These are phyloP conservation scores for Hypomecis punctinalis DNA, from an alignment of 2,888 invertebrate species.

Conservation along the genomic window DNA sequence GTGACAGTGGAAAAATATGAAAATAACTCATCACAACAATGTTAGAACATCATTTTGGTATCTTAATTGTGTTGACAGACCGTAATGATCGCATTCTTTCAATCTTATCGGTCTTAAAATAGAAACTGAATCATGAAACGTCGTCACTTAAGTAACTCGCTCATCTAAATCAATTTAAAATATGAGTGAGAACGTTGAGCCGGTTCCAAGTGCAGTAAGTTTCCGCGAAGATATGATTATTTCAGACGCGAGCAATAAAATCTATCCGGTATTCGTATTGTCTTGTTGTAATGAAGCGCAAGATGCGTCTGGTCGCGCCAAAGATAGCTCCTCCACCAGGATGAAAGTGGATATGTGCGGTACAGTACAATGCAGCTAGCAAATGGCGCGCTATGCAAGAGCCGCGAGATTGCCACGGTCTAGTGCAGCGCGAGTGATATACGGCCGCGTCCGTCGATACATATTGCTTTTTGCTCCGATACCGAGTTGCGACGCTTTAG, in stretches of 20 bases:
- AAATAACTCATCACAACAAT: constrained; percentile 5
- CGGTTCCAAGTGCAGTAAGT: constrained; percentile 21
- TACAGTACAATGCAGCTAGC: constrained; percentile 18
- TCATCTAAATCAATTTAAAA: background rate
- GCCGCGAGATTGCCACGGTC: constrained; percentile 43
- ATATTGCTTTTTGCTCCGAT: constrained; percentile 41
- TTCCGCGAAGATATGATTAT: constrained; percentile 22
- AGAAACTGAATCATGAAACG: background rate
- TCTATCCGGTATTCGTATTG: constrained; percentile 18
- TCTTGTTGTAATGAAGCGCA: constrained; percentile 31
- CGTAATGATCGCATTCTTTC: constrained; percentile 24
- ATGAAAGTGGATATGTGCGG: constrained; percentile 37
- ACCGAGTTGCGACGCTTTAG: constrained; percentile 20
- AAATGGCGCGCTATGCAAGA: constrained; percentile 33
- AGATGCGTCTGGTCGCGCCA: constrained; percentile 29
- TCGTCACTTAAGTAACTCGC: background rate
- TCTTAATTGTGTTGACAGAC: constrained; percentile 30
- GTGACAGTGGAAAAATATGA: constrained; percentile 17
- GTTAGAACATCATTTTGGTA: constrained; percentile 15
- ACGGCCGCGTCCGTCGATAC: constrained; percentile 39
- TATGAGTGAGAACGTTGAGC: constrained; percentile 17
- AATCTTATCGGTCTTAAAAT: constrained; percentile 24
- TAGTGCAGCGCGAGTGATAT: constrained; percentile 46
- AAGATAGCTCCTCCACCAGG: constrained; percentile 33
- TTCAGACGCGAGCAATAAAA: constrained; percentile 2